These are phyloP conservation scores for Mythimna vitellina DNA, from an alignment of 2,888 invertebrate species.

Conservation along the genomic window DNA sequence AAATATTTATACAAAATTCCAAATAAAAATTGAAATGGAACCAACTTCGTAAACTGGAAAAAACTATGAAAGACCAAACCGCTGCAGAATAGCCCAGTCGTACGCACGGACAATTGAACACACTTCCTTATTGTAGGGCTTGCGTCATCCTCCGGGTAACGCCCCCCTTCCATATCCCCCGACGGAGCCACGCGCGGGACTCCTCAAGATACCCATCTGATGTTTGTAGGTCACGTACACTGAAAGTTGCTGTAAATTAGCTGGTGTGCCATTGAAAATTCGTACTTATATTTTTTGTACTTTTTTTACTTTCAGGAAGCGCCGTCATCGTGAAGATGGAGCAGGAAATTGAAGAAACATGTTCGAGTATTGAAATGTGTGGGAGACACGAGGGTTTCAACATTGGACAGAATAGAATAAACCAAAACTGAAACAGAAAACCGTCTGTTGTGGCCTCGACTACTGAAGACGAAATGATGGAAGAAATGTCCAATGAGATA, in stretches of 20 bases:
- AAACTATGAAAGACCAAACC: background rate
- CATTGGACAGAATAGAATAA: too few species aligned
- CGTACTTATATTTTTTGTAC: slow-evolving; percentile 3
- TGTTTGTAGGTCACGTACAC: slow-evolving; percentile 37
- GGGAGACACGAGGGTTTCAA: background rate
- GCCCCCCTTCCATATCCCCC: slow-evolving; percentile 29
- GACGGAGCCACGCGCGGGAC: slow-evolving; percentile 22
- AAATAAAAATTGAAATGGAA: background rate
- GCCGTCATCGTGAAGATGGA: background rate
- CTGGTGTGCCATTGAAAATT: slow-evolving; percentile 37
- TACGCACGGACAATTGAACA: slow-evolving; percentile 80
- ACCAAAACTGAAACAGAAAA: too few species aligned
- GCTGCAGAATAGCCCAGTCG: slow-evolving; percentile 69
- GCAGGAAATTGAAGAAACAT: slow-evolving; percentile 16
- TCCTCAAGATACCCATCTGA: slow-evolving; percentile 43
- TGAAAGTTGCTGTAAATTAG: slow-evolving; percentile 49
- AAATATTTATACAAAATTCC: background rate
- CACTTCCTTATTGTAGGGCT: slow-evolving; percentile 83
- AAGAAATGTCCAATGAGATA: too few species aligned
- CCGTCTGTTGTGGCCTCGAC: too few species aligned
- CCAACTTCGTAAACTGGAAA: background rate
- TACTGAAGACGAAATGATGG: too few species aligned
- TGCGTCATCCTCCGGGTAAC: slow-evolving; percentile 76
- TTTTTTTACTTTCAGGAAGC: slow-evolving; percentile 27
- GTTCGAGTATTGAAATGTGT: background rate